A percentile compares a stretch with the other conserved stretches of the same genome.
phyloP scores from a whole-genome alignment of 2,888 invertebrate species.

The Drosophila cracens region DNA sequence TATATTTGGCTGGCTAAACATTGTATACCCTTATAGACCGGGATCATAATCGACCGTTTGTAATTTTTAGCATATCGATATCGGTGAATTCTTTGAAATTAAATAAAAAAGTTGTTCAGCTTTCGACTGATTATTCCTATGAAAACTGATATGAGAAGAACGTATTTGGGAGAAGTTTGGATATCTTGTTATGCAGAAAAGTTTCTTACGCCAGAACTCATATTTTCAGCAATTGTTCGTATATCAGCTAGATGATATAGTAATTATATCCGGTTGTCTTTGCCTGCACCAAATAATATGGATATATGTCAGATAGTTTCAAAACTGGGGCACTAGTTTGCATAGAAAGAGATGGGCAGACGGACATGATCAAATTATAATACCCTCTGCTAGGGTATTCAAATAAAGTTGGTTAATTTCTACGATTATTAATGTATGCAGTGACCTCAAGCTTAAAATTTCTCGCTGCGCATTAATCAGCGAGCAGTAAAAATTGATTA shows the following conservation, averaged over 20 bases:
- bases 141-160: neutral
- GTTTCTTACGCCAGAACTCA: neutral
- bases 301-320: neutral
- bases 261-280: neutral
- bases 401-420: neutral
- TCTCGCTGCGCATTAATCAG: conserved; percentile 2
- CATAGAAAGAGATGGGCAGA: neutral
- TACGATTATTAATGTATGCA: conserved; percentile 24
- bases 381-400: neutral
- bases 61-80: neutral
- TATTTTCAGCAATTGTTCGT: neutral
- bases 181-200: neutral
- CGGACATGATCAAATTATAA: neutral
- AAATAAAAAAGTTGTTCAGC: neutral
- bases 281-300: neutral
- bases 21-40: neutral
- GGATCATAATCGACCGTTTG: neutral
- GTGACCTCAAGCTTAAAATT: conserved; percentile 28
- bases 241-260: neutral
- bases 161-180: neutral
- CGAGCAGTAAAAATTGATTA: neutral
- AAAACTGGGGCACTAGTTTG: neutral
- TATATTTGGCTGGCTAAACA: too few species aligned
- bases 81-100: neutral
- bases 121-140: neutral